Conservation (phyloP, 2,888 invertebrate genomes). For the Hydrotaea cyrtoneurina region DNA sequence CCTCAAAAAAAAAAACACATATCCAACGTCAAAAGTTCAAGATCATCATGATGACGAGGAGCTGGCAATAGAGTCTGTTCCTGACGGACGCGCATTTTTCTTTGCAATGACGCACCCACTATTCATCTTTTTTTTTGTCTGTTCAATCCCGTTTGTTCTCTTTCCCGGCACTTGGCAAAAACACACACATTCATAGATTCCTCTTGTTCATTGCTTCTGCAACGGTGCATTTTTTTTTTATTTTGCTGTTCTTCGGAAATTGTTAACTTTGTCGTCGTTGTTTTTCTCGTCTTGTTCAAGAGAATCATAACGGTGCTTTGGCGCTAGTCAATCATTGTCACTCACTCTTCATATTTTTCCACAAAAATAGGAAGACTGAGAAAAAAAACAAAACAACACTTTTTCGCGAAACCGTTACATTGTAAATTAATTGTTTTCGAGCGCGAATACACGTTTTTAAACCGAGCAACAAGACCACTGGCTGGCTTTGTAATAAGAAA, state of each 20-base stretch:
- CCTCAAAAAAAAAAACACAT: neutral
- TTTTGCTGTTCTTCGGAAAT: no score
- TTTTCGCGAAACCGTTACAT: slow-evolving; percentile 19
- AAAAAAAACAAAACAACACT: neutral
- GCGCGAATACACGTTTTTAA: neutral
- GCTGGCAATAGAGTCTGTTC: neutral
- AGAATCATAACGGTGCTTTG: slow-evolving; percentile 51
- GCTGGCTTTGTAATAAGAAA: no score
- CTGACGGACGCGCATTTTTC: neutral
- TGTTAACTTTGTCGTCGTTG: neutral
- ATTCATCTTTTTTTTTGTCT: neutral
- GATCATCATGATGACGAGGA: slow-evolving; percentile 57
- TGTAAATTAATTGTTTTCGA: neutral
- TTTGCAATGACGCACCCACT: slow-evolving; percentile 63
- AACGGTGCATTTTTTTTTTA: slow-evolving; percentile 49
- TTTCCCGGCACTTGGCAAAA: slow-evolving; percentile 12
- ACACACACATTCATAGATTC: neutral
- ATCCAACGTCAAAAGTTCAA: slow-evolving; percentile 42
- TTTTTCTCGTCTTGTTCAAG: neutral
- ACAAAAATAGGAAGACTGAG: neutral
- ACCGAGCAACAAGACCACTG: neutral
- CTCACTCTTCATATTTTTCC: slow-evolving; percentile 3
- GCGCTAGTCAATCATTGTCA: slow-evolving; percentile 31
- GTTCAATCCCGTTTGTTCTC: no score
- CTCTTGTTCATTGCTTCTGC: slow-evolving; percentile 11